Percentiles rank a stretch among this genome's conserved stretches.
These are phyloP conservation scores for Tipula unca DNA, from an alignment of 2,888 invertebrate species.

Conservation along the genomic window DNA sequence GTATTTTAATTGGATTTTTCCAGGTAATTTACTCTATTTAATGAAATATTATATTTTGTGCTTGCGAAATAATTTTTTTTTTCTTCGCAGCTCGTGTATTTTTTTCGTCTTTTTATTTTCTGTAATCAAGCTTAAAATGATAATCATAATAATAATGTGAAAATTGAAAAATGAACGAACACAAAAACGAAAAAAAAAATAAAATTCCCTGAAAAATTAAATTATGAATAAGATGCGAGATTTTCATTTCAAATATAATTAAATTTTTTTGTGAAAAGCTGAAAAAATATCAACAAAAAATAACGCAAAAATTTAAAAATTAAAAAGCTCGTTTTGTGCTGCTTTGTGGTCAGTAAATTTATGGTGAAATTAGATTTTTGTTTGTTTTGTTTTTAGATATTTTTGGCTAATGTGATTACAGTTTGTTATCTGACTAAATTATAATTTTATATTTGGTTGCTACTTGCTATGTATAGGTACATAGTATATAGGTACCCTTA, in stretches of 20 bases:
- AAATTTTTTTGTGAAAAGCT: background rate
- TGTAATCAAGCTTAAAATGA: conserved; percentile 1
- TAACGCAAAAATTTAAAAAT: background rate
- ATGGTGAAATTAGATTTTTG: background rate
- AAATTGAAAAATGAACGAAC: background rate
- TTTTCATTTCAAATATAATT: background rate
- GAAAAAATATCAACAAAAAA: too few relatives aligned
- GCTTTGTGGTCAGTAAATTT: background rate
- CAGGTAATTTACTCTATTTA: conserved; percentile 18
- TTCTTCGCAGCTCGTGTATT: background rate
- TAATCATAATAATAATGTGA: background rate
- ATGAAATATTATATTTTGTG: conserved; percentile 14
- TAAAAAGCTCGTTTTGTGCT: background rate
- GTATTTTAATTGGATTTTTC: conserved; percentile 19
- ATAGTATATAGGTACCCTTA: too few relatives aligned
- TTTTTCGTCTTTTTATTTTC: conserved; percentile 3
- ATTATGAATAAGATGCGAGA: conserved; percentile 2
- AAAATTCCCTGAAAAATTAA: background rate
- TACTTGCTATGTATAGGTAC: too few relatives aligned
- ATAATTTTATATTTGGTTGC: too few relatives aligned
- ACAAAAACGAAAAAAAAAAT: background rate
- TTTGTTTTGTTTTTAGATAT: background rate
- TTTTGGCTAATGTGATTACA: background rate
- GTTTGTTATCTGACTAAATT: background rate
- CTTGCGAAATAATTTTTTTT: background rate